Conservation (phyloP, 2,113 vertebrate species). For the Ammospiza caudacuta region DNA sequence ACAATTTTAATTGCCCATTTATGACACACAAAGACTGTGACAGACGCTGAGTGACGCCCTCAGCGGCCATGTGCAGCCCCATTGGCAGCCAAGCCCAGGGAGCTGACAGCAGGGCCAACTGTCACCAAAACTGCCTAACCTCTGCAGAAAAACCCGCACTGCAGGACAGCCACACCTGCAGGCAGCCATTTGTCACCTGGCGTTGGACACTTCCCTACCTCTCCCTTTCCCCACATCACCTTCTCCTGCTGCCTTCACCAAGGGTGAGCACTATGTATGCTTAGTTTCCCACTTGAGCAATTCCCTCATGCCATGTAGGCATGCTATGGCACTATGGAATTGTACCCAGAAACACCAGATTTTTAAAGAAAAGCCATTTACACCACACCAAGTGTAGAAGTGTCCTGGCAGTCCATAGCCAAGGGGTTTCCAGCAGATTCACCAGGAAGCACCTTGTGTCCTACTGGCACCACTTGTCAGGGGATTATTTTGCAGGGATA, state of each 20-base stretch:
- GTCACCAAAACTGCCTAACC: not conserved
- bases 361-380: not conserved
- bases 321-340: not conserved
- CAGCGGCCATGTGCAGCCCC: rapidly evolving
- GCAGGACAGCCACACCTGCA: slow-evolving; percentile 17
- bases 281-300: not conserved
- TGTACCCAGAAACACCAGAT: not conserved
- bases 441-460: rapidly evolving
- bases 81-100: not conserved
- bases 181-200: not conserved
- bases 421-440: not conserved
- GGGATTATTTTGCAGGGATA: not conserved
- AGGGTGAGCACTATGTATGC: not conserved
- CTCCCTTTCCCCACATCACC: not conserved
- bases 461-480: not conserved
- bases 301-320: rapidly evolving
- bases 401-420: not conserved
- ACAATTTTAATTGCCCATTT: slow-evolving; percentile 23
- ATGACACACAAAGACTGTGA: not conserved
- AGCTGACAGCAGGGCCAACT: not conserved
- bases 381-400: not conserved
- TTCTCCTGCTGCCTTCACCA: not conserved
- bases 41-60: not conserved
- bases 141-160: not conserved
- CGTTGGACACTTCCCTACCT: not conserved